phyloP scores from a whole-genome alignment of 2,888 invertebrate species.

The Ptilodon capucinus region DNA sequence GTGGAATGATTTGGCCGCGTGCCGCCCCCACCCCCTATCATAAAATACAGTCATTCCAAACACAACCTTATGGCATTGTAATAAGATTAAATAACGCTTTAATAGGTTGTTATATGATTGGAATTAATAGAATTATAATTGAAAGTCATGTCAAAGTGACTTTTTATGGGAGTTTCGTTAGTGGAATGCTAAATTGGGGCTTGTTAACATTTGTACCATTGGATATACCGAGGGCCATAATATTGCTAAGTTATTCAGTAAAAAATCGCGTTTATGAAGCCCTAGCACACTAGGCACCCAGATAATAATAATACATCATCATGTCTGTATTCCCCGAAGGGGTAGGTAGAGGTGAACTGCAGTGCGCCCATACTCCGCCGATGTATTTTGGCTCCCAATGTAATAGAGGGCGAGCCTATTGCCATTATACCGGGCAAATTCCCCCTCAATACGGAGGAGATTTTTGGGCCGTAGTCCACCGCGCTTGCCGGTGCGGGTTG shows the following conservation, averaged over 20 bases:
- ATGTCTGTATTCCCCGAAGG: too few species aligned
- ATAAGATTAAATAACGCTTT: constrained; percentile 20
- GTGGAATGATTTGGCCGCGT: constrained; percentile 69
- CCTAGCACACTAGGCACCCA: too few species aligned
- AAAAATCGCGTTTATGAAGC: too few species aligned
- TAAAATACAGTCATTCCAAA: constrained; percentile 16
- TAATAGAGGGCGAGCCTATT: too few species aligned
- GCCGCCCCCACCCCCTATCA: constrained; percentile 45
- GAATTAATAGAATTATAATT: constrained; percentile 61
- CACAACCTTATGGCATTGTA: constrained; percentile 21
- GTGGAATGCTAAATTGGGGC: neutral
- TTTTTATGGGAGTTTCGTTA: constrained; percentile 31
- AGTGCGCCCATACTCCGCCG: too few species aligned
- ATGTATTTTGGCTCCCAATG: too few species aligned
- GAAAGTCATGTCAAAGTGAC: constrained; percentile 58
- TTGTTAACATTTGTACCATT: neutral
- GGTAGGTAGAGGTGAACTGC: too few species aligned
- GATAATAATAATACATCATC: too few species aligned
- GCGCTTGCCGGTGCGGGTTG: too few species aligned
- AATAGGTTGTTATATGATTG: constrained; percentile 41
- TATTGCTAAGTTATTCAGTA: neutral
- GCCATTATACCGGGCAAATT: too few species aligned
- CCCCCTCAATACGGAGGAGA: too few species aligned
- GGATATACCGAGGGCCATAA: neutral
- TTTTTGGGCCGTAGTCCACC: too few species aligned